Evolutionary conservation across 2,113 vertebrate species (phyloP), one percentile per base, ranked within the genome.

Genomic region (Morphnarchus princeps): DNA sequence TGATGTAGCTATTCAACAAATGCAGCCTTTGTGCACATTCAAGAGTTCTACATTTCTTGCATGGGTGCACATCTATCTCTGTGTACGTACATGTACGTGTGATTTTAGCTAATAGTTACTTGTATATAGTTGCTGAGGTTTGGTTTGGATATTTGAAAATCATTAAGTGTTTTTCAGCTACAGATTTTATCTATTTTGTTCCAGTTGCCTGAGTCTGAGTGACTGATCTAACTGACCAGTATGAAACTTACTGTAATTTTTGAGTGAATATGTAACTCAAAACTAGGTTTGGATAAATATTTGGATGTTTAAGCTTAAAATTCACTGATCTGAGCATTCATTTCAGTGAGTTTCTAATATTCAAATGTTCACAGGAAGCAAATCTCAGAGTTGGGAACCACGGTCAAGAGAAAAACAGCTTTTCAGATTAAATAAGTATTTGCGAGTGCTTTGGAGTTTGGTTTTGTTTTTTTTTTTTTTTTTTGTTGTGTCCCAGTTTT

Each of bases 1-100:
- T 96, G 71, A 82, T 77, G 74, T 42, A 90, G n/a, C 29, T 89
- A 26, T 76, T 86, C 87, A 87, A 54, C 6, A 87, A 95, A 79
- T 54, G 32, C 54, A 70, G 58, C 16, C 40, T 90, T 86, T 86
- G 74, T 77, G 40, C n/a, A 10, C 25, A 17, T 81, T 91, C 50
- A 62, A 36, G 42, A 17, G 14, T 82, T 90, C 70, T 78, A 57
- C 25, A 65, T 89, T 81, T 91, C 69, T 71, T 83, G 67, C 70
- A 85, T 67, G 76, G 17, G 31, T 87, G 55, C 50, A 81, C 31
- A 14, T 78, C 63, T 77, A 10, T 61, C 71, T 42, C n/a, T 65
- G 17, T 62, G 26, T 59, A 34, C 1, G 24, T 28, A 42, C 6
- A 11, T 16, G 12, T 42, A 26, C 49, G 7, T 63, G 28, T 62